A percentile compares a stretch with the other conserved stretches of the same genome.
These are phyloP conservation scores for Drosophila rhopaloa DNA, from an alignment of 1,140 invertebrate genomes.

Conservation along the genomic window DNA sequence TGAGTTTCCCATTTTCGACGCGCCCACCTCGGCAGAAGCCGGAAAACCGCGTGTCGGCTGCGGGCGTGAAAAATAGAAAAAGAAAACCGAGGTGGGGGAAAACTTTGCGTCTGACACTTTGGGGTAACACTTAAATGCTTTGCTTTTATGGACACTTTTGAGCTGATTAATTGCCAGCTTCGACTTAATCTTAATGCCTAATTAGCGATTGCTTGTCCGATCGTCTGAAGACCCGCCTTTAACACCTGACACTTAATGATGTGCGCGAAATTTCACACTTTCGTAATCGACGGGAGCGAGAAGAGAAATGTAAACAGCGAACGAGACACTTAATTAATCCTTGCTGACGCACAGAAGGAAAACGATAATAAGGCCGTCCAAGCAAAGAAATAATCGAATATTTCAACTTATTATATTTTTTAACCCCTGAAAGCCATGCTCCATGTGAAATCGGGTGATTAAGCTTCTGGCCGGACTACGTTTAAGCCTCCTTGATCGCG, in stretches of 20 bases:
- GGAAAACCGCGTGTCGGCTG: conserved; percentile 62
- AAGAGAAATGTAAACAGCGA: conserved; percentile 19
- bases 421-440: background rate
- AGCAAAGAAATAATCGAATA: conserved; percentile 24
- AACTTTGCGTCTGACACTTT: conserved; percentile 35
- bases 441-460: conserved; percentile 4
- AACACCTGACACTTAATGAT: conserved; percentile 28
- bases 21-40: conserved; percentile 17
- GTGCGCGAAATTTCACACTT: conserved; percentile 59
- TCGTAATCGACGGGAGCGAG: conserved; percentile 33
- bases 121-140: conserved; percentile 33
- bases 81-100: conserved; percentile 3
- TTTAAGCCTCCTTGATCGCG: conserved; percentile 29
- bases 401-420: conserved; percentile 15
- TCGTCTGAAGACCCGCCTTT: conserved; percentile 15
- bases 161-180: conserved; percentile 66
- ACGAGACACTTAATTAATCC: conserved; percentile 56
- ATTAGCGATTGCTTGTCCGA: conserved; percentile 51
- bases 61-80: conserved; percentile 14
- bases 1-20: conserved; percentile 15
- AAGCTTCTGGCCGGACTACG: conserved; percentile 16
- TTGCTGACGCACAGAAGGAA: conserved; percentile 9
- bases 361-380: conserved; percentile 2
- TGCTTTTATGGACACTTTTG: conserved; percentile 65
- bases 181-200: conserved; percentile 43